These are phyloP conservation scores for Ctenopoma multispine DNA, from an alignment of 2,797 vertebrate species.

Conservation along the genomic window DNA sequence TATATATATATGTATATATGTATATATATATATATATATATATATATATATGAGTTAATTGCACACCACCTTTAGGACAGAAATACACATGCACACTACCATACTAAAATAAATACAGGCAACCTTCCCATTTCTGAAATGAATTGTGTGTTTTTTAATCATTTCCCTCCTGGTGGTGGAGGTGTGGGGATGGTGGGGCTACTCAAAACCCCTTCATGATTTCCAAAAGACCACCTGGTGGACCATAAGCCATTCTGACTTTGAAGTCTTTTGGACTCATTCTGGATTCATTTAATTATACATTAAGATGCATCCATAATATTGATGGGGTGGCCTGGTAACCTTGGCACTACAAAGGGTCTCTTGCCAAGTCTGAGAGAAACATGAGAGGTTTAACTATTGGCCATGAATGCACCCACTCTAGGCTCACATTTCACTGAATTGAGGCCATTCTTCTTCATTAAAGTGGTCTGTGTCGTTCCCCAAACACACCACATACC, in stretches of 20 bases:
- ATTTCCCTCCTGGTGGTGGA: conserved; percentile 47
- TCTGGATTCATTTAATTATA: conserved; percentile 82
- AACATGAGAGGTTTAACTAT: conserved; percentile 65
- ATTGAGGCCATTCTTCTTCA: conserved; percentile 72
- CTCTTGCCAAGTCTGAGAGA: conserved; percentile 58
- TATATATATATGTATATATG: too few species aligned
- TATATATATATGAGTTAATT: too few species aligned
- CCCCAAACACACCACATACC: conserved; percentile 43
- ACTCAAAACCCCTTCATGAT: conserved; percentile 43
- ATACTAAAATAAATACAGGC: conserved; percentile 53
- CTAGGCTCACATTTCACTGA: conserved; percentile 73
- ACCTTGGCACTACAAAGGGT: conserved; percentile 76
- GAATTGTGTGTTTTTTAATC: conserved; percentile 66
- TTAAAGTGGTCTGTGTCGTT: conserved; percentile 52
- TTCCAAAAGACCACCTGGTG: conserved; percentile 71
- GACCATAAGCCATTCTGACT: conserved; percentile 59
- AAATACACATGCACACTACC: conserved; percentile 26
- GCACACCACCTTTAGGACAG: conserved; percentile 40
- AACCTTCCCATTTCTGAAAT: conserved; percentile 48
- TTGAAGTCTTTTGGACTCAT: conserved; percentile 76
- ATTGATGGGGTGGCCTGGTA: conserved; percentile 73
- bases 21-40: too few species aligned
- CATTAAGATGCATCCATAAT: conserved; percentile 79
- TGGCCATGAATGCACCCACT: conserved; percentile 57
- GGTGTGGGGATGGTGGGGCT: neutral